These are phyloP conservation scores for Entelurus aequoreus DNA, from an alignment of 2,113 vertebrate species.

Conservation along the genomic window DNA sequence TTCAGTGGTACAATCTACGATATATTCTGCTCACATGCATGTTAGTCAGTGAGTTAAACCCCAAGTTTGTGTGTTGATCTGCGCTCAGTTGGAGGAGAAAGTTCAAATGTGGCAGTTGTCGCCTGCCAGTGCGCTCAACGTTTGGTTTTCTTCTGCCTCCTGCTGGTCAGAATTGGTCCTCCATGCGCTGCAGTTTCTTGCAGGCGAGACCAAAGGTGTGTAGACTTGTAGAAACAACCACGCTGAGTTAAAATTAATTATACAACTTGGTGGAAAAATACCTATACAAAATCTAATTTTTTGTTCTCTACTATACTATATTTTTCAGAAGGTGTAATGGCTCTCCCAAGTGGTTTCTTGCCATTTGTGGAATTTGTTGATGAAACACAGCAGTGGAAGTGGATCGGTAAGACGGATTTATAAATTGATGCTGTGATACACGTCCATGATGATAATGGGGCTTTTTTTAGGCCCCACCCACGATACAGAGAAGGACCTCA, in stretches of 20 bases:
- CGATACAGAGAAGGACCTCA: conserved; percentile 89
- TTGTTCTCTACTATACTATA: background rate
- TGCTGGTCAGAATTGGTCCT: conserved; percentile 94
- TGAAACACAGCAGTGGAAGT: conserved; percentile 90
- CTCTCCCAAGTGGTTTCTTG: conserved; percentile 82
- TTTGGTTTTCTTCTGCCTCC: conserved; percentile 85
- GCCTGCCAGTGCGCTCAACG: conserved; percentile 87
- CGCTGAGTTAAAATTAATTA: too few species aligned
- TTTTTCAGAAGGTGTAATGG: conserved; percentile 68
- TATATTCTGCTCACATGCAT: background rate
- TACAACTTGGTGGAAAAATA: too few species aligned
- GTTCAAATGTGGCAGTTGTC: conserved; percentile 89
- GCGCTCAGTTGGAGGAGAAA: conserved; percentile 86
- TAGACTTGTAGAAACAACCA: too few species aligned
- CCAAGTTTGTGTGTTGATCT: conserved; percentile 4
- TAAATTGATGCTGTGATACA: background rate
- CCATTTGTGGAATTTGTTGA: conserved; percentile 92
- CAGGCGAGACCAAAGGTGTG: conserved; percentile 87
- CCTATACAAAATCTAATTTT: too few species aligned
- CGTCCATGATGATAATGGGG: conserved; percentile 2
- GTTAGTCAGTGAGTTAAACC: background rate
- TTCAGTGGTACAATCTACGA: conserved; percentile 71
- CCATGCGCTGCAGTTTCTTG: conserved; percentile 87
- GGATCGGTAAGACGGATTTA: conserved; percentile 76
- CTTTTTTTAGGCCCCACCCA: conserved; percentile 75